Conservation (phyloP, 2,888 invertebrate species). For the Nephrocerus scutellatus region DNA sequence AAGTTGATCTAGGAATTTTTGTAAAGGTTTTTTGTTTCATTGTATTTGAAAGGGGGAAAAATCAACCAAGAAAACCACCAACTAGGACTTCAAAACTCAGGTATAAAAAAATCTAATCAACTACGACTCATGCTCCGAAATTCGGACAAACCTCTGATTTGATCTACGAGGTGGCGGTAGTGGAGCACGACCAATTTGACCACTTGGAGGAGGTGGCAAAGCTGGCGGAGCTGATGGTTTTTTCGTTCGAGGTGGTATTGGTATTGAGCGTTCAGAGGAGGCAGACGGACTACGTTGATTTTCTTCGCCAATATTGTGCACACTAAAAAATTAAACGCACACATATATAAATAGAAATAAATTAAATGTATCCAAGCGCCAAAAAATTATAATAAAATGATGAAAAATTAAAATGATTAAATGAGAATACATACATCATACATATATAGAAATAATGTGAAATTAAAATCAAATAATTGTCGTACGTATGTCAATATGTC, state of each 20-base stretch:
- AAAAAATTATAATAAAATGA: slow-evolving; percentile 8
- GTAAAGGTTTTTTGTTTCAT: too few relatives aligned
- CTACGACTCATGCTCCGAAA: too few relatives aligned
- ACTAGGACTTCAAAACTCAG: too few relatives aligned
- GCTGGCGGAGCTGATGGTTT: slow-evolving; percentile 30
- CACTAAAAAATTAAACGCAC: slow-evolving; percentile 8
- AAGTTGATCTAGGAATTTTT: too few relatives aligned
- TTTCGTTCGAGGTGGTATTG: slow-evolving; percentile 39
- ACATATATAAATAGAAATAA: slow-evolving; percentile 9
- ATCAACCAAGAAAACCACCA: too few relatives aligned
- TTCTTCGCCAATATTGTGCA: slow-evolving; percentile 28
- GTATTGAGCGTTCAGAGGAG: slow-evolving; percentile 37
- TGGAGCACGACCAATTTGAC: slow-evolving; percentile 34
- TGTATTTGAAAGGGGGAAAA: too few relatives aligned
- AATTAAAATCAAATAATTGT: slow-evolving; percentile 6
- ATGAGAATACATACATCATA: not conserved
- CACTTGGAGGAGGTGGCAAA: slow-evolving; percentile 24
- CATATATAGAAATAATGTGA: not conserved
- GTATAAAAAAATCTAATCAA: too few relatives aligned
- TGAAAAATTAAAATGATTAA: slow-evolving; percentile 5
- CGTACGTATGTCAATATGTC: too few relatives aligned
- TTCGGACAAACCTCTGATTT: slow-evolving; percentile 39
- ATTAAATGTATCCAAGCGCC: slow-evolving; percentile 5
- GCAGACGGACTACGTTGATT: slow-evolving; percentile 39
- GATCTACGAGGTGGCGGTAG: slow-evolving; percentile 42